Evolutionary conservation across 1,140 invertebrate genomes (phyloP).

Genomic region (Bombus turneri): DNA sequence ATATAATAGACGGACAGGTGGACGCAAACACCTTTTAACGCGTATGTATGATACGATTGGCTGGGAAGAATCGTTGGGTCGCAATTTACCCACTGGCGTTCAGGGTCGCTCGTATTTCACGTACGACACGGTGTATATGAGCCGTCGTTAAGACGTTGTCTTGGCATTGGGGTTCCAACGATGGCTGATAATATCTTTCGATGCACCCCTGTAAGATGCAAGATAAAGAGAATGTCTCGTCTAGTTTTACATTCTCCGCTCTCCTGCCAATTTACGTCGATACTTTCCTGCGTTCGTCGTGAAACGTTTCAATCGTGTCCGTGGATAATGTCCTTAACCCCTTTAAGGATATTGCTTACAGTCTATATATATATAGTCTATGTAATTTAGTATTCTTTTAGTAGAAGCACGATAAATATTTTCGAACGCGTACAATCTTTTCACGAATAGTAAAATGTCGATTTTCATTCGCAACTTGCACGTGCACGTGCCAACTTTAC

Average conservation of each 20-base stretch:
- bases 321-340: neutral
- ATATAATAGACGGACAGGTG: constrained; percentile 19
- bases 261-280: neutral
- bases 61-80: constrained; percentile 14
- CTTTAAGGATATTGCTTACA: no score
- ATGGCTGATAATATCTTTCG: neutral
- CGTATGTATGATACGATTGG: neutral
- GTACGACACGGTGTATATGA: neutral
- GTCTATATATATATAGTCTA: no score
- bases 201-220: neutral
- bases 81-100: constrained; percentile 23
- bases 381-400: no score
- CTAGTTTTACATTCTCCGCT: neutral
- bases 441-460: no score
- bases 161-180: neutral
- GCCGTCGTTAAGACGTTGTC: neutral
- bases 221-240: neutral
- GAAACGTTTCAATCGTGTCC: neutral
- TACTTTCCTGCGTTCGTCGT: neutral
- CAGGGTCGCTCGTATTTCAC: constrained; percentile 43
- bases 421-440: no score
- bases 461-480: no score
- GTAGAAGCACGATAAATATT: no score
- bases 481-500: no score
- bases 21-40: neutral